Evolutionary conservation across 2,888 invertebrate species (phyloP).

Genomic region (Chydorus sphaericus): DNA sequence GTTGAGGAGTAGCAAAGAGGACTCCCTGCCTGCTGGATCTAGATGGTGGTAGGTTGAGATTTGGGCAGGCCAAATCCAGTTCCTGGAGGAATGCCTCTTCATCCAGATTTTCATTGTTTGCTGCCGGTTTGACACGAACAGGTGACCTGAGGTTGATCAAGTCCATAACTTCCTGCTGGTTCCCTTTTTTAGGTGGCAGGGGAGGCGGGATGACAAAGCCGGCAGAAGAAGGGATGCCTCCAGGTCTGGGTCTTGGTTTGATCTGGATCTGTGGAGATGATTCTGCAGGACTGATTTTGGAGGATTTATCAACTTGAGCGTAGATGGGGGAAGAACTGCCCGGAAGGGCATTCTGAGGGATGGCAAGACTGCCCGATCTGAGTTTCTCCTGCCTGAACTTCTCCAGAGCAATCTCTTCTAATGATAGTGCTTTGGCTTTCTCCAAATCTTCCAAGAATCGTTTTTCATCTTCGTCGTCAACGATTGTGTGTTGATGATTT

Average conservation of each 20-base stretch:
- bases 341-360: background rate
- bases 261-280: background rate
- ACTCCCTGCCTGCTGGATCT: background rate
- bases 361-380: background rate
- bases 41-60: background rate
- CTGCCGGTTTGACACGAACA: background rate
- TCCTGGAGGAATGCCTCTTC: background rate
- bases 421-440: slow-evolving; percentile 69
- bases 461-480: slow-evolving; percentile 16
- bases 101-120: too few species aligned
- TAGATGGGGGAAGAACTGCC: background rate
- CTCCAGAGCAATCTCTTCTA: slow-evolving; percentile 44
- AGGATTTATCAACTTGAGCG: background rate
- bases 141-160: slow-evolving; percentile 8
- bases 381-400: slow-evolving; percentile 14
- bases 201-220: background rate
- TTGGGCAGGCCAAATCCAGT: background rate
- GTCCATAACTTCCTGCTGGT: background rate
- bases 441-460: slow-evolving; percentile 52
- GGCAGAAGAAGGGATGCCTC: background rate
- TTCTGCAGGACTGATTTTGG: background rate
- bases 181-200: background rate
- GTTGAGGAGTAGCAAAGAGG: background rate
- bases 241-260: slow-evolving; percentile 10
- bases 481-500: too few species aligned